Percentiles rank a stretch among this genome's conserved stretches.
Conservation (phyloP, 2,888 invertebrate genomes). For the Sycophila texana region DNA sequence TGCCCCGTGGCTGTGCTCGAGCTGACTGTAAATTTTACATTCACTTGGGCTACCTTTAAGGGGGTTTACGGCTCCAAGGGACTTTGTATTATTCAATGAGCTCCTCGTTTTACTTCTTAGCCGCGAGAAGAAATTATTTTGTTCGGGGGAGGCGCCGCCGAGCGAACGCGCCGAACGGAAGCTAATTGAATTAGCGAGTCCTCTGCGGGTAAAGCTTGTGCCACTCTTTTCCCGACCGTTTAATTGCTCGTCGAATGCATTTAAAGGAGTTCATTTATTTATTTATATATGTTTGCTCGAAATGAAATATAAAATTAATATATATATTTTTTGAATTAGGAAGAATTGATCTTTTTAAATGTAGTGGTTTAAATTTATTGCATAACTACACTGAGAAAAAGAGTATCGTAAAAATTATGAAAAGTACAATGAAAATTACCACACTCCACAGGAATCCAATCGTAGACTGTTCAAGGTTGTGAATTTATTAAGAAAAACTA, state of each 20-base stretch:
- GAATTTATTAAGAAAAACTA: too few relatives aligned
- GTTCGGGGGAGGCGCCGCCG: slow-evolving; percentile 8
- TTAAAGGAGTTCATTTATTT: not conserved
- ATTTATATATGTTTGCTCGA: not conserved
- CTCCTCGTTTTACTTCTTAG: not conserved
- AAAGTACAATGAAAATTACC: too few relatives aligned
- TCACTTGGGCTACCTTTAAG: not conserved
- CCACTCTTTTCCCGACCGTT: not conserved
- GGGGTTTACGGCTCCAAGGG: slow-evolving; percentile 2
- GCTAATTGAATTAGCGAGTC: slow-evolving; percentile 19
- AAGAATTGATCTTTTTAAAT: too few relatives aligned
- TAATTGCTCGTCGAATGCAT: not conserved
- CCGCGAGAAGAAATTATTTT: not conserved
- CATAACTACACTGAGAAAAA: too few relatives aligned
- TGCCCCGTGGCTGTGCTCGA: not conserved
- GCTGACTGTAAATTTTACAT: slow-evolving; percentile 19
- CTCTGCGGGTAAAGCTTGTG: not conserved
- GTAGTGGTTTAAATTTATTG: too few relatives aligned
- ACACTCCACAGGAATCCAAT: too few relatives aligned
- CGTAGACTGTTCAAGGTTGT: too few relatives aligned
- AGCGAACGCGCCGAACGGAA: too few relatives aligned
- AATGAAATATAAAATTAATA: too few relatives aligned
- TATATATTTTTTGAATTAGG: too few relatives aligned
- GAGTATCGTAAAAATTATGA: too few relatives aligned
- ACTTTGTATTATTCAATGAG: slow-evolving; percentile 32